Base-by-base conservation (phyloP, 2,797 vertebrate genomes). In the Rhynchotus rufescens region DNA sequence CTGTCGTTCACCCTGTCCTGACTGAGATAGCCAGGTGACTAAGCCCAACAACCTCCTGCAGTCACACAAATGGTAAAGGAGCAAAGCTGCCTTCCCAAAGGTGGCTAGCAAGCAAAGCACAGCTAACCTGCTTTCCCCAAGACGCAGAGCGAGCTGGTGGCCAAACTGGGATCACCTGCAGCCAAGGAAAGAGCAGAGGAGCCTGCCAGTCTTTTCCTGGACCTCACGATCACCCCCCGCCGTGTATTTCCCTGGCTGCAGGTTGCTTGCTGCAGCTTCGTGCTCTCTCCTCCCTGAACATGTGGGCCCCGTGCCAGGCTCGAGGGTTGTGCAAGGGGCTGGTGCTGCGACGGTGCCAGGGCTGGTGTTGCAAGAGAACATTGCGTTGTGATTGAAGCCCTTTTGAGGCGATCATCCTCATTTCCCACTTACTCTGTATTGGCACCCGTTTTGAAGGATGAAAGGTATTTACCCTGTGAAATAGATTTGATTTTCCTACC, bases 111-210 rank as follows among this genome's bases (percentile, higher is more conserved):
- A 84, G 82, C 84, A 84, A 40, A 57, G 52, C 0, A 2, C 38
- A 75, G 49, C 72, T 73, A 87, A 57, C 16, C 42, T 0, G 0
- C 69, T 79, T n/a, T 49, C 74, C 32, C 56, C 72, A 51, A 84
- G 42, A 23, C 0, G 5, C 47, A 44, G 78, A 65, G 51, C 49
- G 19, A 86, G 45, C 75, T 84, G 1, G 0, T 65, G 74, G 79
- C 49, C 67, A 47, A 84, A 12, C 80, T 84, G 69, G 80, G 62
- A 79, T 86, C 86, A 93, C 86, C 61, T 85, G 74, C 93, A 93
- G 93, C 84, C 68, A 88, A 89, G 65, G 78, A 77, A 86, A 89
- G 89, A 81, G 38, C 92, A 69, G 89, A 94, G 74, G 71, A 87
- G 52, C 90, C 93, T 71, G 93, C 52, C 56, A 72, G 89, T 51